Conservation (phyloP, 2,113 vertebrate genomes). For the Monarcha castaneiventris region DNA sequence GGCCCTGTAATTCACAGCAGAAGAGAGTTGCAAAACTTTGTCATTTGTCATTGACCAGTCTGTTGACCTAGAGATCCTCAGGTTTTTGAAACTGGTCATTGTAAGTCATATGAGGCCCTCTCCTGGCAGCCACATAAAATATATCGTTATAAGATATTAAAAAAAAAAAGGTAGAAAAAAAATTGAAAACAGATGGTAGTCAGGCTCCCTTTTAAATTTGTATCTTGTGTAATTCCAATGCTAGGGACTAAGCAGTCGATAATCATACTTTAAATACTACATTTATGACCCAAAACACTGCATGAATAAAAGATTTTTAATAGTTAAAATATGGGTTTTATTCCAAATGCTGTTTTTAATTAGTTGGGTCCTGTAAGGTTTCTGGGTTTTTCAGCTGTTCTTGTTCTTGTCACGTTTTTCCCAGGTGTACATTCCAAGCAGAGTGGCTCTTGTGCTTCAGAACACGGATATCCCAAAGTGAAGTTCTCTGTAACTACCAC, state of each 20-base stretch:
- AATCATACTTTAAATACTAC: neutral
- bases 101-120: conserved; percentile 57
- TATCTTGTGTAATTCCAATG: neutral
- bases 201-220: neutral
- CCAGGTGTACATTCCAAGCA: conserved; percentile 83
- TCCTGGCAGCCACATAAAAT: conserved; percentile 30
- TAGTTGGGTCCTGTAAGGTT: neutral
- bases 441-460: conserved; percentile 76
- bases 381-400: neutral
- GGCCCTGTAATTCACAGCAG: neutral
- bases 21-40: neutral
- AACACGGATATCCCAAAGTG: conserved; percentile 69
- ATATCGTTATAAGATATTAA: neutral
- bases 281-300: neutral
- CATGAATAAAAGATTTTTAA: neutral
- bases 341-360: neutral
- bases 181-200: neutral
- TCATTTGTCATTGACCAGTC: neutral
- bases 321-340: neutral
- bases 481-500: neutral
- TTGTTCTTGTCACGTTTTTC: neutral
- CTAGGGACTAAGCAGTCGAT: neutral
- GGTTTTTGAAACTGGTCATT: neutral
- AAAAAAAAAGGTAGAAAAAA: neutral
- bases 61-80: neutral